Evolutionary conservation across 2,888 invertebrate species (phyloP).

Genomic region (Diaprepes abbreviatus): DNA sequence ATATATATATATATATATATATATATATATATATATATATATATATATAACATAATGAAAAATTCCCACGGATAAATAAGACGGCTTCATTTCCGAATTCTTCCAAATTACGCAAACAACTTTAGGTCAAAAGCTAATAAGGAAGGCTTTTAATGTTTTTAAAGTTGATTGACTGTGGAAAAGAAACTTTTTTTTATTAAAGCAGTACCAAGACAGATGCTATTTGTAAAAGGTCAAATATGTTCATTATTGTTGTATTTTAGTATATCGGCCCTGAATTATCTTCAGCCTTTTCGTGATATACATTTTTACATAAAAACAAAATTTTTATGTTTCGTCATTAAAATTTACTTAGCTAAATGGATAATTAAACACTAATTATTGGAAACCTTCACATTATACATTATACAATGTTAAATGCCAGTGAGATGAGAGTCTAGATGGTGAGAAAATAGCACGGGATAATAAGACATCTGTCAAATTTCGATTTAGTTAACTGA

Average conservation of each 20-base stretch:
- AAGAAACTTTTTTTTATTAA: neutral
- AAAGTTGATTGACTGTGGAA: neutral
- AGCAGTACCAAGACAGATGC: neutral
- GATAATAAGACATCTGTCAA: too few relatives aligned
- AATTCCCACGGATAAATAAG: too few relatives aligned
- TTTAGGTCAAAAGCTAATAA: too few relatives aligned
- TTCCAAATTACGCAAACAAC: too few relatives aligned
- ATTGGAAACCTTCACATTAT: slow-evolving; percentile 4
- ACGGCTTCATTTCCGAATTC: too few relatives aligned
- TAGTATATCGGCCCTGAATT: neutral
- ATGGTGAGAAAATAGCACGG: too few relatives aligned
- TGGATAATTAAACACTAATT: neutral
- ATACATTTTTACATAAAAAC: neutral
- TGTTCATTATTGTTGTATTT: neutral
- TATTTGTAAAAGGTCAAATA: neutral
- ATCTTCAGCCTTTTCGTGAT: neutral
- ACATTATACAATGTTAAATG: neutral
- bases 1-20: too few relatives aligned
- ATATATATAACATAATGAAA: too few relatives aligned
- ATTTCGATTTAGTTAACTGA: too few relatives aligned
- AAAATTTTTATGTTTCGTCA: neutral
- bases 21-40: too few relatives aligned
- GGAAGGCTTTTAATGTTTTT: neutral
- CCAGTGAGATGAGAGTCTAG: too few relatives aligned
- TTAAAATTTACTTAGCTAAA: neutral